Evolutionary conservation across 2,113 vertebrate species (phyloP).

Genomic region (Cochlearius cochlearius): DNA sequence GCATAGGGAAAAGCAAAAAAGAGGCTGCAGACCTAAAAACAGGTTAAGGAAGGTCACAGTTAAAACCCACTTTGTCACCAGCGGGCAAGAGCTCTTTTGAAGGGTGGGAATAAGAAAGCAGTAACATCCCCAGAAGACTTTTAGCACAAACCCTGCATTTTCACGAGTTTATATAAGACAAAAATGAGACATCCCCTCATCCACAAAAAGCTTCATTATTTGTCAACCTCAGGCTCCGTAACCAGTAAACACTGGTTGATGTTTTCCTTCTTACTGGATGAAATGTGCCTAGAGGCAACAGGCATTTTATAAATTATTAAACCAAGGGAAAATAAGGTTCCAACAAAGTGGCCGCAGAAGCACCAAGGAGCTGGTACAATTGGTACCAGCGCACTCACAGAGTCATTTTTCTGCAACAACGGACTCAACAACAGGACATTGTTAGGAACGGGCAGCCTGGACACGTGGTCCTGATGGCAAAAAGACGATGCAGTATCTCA

Average conservation of each 20-base stretch:
- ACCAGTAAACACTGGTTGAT: conserved; percentile 40
- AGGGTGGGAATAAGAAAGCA: neutral
- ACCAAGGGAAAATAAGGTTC: conserved; percentile 53
- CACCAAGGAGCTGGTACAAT: conserved; percentile 38
- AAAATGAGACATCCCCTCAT: neutral
- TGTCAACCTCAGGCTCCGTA: neutral
- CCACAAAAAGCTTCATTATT: conserved; percentile 51
- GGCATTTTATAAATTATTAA: conserved; percentile 60
- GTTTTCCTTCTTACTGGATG: conserved; percentile 49
- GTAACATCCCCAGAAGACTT: neutral
- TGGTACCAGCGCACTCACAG: conserved; percentile 39
- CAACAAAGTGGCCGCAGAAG: conserved; percentile 43
- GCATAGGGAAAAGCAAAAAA: neutral
- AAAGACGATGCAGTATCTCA: neutral
- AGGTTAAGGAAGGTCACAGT: neutral
- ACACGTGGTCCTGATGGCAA: neutral
- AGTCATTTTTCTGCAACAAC: neutral
- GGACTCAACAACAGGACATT: conserved; percentile 45
- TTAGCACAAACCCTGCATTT: neutral
- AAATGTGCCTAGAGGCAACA: conserved; percentile 50
- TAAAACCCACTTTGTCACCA: neutral
- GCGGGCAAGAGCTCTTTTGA: neutral
- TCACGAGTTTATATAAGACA: neutral
- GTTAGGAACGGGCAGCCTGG: conserved; percentile 13
- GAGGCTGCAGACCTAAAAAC: neutral